phyloP scores from a whole-genome alignment of 2,113 vertebrate genomes.

The Alces alces region DNA sequence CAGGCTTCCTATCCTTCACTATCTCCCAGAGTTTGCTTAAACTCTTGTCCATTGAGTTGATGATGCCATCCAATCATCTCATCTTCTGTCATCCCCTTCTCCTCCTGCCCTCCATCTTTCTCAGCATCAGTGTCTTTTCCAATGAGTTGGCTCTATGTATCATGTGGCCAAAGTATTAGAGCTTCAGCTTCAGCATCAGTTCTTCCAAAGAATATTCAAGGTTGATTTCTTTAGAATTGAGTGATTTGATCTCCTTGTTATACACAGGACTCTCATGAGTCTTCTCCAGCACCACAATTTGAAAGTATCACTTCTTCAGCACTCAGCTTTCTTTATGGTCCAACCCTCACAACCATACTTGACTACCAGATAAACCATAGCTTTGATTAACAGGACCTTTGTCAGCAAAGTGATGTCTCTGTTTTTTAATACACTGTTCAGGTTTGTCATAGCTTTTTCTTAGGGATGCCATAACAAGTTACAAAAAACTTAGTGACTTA shows the following conservation, averaged over 20 bases:
- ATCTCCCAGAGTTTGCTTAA: neutral
- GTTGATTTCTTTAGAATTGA: neutral
- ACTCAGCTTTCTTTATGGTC: neutral
- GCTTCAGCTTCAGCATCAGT: neutral
- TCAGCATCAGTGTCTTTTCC: neutral
- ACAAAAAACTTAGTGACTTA: neutral
- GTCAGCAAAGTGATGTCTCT: too few species aligned
- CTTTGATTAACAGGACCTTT: neutral
- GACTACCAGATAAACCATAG: neutral
- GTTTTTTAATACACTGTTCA: neutral
- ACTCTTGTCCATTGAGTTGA: neutral
- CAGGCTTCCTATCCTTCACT: neutral
- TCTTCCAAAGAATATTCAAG: neutral
- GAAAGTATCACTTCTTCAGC: neutral
- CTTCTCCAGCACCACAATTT: neutral
- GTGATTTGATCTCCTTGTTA: neutral
- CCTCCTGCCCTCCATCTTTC: neutral
- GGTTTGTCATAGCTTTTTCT: neutral
- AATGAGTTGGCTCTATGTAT: neutral
- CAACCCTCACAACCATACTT: neutral
- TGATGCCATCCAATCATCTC: neutral
- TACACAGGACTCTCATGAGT: neutral
- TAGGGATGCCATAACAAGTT: neutral
- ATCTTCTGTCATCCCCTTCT: neutral
- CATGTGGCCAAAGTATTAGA: neutral